Conservation (phyloP, 2,888 invertebrate species). For the Erebia aethiops region DNA sequence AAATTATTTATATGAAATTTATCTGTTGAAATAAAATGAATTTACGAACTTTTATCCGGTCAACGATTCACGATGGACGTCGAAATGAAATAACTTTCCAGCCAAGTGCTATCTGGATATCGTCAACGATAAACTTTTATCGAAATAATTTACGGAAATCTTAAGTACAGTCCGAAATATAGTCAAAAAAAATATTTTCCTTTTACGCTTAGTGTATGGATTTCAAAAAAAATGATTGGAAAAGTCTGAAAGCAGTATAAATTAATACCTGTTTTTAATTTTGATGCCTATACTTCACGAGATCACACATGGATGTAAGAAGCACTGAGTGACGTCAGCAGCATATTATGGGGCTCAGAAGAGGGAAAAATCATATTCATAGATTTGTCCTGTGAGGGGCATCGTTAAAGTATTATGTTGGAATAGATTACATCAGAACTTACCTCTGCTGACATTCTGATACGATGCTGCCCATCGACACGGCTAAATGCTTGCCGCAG, state of each 20-base stretch:
- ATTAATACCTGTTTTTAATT: neutral
- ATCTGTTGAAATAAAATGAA: conserved; percentile 9
- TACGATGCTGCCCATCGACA: too few species aligned
- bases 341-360: too few species aligned
- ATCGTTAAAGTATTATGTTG: too few species aligned
- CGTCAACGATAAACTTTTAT: conserved; percentile 8
- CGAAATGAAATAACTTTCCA: conserved; percentile 13
- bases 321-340: too few species aligned
- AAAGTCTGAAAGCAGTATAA: neutral
- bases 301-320: too few species aligned
- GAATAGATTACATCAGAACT: too few species aligned
- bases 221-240: too few species aligned
- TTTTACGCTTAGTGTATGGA: neutral
- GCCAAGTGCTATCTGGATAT: conserved; percentile 14
- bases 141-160: neutral
- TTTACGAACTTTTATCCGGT: conserved; percentile 4
- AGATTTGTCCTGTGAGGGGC: too few species aligned
- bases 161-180: neutral
- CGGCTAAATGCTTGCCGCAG: too few species aligned
- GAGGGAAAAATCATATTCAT: too few species aligned
- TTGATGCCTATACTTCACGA: too few species aligned
- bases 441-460: too few species aligned
- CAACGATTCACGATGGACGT: conserved; percentile 14
- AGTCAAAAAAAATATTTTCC: neutral
- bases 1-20: conserved; percentile 10